These are phyloP conservation scores for Rhinolophus sinicus DNA, from an alignment of 2,113 vertebrate genomes.

Conservation along the genomic window DNA sequence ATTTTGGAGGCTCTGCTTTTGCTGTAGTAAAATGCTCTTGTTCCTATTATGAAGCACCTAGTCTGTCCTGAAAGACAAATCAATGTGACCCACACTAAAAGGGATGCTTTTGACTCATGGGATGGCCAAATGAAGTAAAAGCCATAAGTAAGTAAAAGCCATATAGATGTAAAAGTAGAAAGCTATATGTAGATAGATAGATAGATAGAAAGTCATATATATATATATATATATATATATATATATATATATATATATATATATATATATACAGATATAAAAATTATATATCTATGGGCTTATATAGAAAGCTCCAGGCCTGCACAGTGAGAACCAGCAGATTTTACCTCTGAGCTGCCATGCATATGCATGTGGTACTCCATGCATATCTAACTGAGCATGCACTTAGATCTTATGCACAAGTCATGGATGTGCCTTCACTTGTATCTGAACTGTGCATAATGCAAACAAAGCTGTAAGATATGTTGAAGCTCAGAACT, in stretches of 20 bases:
- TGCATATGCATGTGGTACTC: not conserved
- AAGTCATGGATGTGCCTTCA: not conserved
- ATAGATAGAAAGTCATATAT: no score
- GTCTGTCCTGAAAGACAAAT: not conserved
- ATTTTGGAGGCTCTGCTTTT: not conserved
- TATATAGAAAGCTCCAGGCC: not conserved
- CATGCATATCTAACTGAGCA: not conserved
- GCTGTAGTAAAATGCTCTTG: not conserved
- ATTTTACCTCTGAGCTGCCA: not conserved
- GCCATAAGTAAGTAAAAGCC: no score
- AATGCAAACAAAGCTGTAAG: not conserved
- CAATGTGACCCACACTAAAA: not conserved
- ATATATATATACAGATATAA: not conserved
- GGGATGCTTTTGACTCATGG: not conserved
- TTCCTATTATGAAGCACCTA: not conserved
- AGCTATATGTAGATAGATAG: no score
- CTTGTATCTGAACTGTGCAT: not conserved
- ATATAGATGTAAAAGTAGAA: not conserved
- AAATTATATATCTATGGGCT: not conserved
- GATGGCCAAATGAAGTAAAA: not conserved
- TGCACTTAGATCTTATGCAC: not conserved
- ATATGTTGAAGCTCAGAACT: not conserved
- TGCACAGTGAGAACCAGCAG: not conserved
- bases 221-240: no score
- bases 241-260: no score